phyloP scores from a whole-genome alignment of 1,140 invertebrate species.

The Phymorhynchus buccinoides region DNA sequence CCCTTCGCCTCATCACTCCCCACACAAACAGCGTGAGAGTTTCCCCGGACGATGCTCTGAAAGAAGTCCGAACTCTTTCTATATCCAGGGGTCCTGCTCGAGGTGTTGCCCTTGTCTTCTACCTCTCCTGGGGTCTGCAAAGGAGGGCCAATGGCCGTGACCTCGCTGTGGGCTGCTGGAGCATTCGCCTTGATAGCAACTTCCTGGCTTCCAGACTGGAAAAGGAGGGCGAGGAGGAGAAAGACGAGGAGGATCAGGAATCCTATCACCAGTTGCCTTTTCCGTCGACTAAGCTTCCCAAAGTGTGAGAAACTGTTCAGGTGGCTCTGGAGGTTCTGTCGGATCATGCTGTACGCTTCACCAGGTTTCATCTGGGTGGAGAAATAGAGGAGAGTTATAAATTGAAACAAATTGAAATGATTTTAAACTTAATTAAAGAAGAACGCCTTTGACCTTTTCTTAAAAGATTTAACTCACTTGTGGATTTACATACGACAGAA shows the following conservation, averaged over 20 bases:
- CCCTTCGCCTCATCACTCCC: background rate
- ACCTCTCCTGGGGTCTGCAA: background rate
- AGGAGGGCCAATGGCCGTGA: background rate
- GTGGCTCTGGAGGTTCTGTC: too few relatives aligned
- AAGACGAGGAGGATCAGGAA: background rate
- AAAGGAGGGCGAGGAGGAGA: background rate
- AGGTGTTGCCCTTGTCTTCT: background rate
- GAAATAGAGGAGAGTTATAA: too few relatives aligned
- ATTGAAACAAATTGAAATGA: too few relatives aligned
- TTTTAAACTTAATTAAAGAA: too few relatives aligned
- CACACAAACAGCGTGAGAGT: slow-evolving; percentile 1
- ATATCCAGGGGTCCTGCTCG: background rate
- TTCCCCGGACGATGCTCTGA: background rate
- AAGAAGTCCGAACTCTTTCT: background rate
- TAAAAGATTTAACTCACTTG: too few relatives aligned
- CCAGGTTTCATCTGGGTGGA: too few relatives aligned
- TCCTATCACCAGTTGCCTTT: background rate
- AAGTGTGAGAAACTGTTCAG: background rate
- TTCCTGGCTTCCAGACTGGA: background rate
- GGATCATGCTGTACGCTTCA: too few relatives aligned
- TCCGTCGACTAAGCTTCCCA: background rate
- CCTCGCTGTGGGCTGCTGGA: background rate
- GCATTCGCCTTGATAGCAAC: background rate
- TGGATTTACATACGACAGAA: too few relatives aligned
- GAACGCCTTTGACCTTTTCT: too few relatives aligned